phyloP scores from a whole-genome alignment of 2,888 invertebrate genomes.

The Lycia hirtaria region DNA sequence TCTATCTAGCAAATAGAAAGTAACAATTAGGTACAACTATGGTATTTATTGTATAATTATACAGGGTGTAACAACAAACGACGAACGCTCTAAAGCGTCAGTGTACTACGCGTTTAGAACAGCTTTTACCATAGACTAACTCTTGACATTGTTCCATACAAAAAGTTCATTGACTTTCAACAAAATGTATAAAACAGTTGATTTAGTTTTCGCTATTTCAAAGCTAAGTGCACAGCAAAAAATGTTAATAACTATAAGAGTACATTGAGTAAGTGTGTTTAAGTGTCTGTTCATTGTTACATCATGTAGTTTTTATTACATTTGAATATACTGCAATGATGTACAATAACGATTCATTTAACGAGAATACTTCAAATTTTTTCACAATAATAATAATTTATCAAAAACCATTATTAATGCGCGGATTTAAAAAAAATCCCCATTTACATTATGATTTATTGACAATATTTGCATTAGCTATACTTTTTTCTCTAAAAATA shows the following conservation, averaged over 20 bases:
- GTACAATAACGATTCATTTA: conserved; percentile 77
- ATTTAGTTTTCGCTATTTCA: too few species aligned
- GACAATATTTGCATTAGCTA: conserved; percentile 73
- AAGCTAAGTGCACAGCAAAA: too few species aligned
- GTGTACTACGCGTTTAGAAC: too few species aligned
- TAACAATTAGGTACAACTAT: conserved; percentile 84
- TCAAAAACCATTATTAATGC: conserved; percentile 67
- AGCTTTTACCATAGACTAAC: too few species aligned
- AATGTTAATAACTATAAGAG: too few species aligned
- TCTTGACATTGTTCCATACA: too few species aligned
- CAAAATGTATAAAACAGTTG: too few species aligned
- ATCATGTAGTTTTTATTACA: conserved; percentile 68
- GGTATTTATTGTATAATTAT: conserved; percentile 68
- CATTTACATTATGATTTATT: conserved; percentile 61
- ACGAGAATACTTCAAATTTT: conserved; percentile 75
- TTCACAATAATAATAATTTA: conserved; percentile 76
- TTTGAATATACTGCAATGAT: conserved; percentile 74
- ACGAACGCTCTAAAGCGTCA: too few species aligned
- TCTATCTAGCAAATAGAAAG: conserved; percentile 85
- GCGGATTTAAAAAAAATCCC: conserved; percentile 60
- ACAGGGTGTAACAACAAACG: too few species aligned
- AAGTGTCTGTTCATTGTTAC: too few species aligned
- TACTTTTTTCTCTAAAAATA: conserved; percentile 78
- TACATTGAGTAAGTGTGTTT: too few species aligned
- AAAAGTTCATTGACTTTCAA: too few species aligned